Evolutionary conservation across 2,888 invertebrate genomes (phyloP), one percentile per base, ranked within the genome.

Genomic region (Drosophila peninsularis): DNA sequence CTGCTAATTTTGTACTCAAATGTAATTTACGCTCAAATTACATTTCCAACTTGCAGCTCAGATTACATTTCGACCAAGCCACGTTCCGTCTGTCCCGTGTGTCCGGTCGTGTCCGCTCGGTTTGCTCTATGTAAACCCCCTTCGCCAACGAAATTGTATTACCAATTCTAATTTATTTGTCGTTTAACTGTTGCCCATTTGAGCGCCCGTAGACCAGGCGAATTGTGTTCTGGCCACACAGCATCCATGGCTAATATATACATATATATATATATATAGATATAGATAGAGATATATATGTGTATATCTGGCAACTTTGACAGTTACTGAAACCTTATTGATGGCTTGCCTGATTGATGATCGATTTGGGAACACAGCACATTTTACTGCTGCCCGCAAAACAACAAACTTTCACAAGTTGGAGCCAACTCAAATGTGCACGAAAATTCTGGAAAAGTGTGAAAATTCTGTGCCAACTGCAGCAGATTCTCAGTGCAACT

Each of bases 81-180:
- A 52, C 13, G 3, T 36, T 10, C 50, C 14, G 30, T 13, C 53
- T 11, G 54, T 30, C 34, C 21, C 21, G 17, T 13, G 3, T n/a
- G 13, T 14, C 47, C 36, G 30, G 45, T 5, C 34, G 7, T 14
- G 3, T n/a, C 44, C 34, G 3, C 27, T 45, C 10, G 21, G 24
- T 10, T 7, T 13, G 14, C 49, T 30, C 17, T 19, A 17, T 24
- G 6, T 17, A 5, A 5, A 11, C 21, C 27, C 24, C 34, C 2
- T 19, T 14, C 27, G 3, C 21, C 21, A 50, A 47, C 54, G 56
- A 82, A 75, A 82, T 89, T 71, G 76, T 89, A 88, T 88, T 89
- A 88, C 67, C 76, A 89, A 85, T 89, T 88, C 71, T 75, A 89
- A 83, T 83, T 83, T 88, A 82, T 89, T 78, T 83, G 88, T 69